Base-by-base conservation (phyloP, 2,888 invertebrate genomes). In the Azorinus chamasolen region DNA sequence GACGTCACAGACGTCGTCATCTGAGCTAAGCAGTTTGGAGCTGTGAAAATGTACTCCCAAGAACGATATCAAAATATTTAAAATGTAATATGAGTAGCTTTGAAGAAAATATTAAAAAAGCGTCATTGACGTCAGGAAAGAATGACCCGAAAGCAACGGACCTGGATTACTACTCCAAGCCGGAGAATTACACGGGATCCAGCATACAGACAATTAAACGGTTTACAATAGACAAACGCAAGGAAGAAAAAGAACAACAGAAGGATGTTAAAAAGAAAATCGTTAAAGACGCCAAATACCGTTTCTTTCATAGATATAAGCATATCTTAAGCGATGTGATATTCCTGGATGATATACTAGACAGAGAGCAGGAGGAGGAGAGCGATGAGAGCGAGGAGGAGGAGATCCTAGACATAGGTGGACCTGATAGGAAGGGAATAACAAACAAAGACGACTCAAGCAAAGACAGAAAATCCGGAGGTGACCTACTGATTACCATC, bases 231-330 rank as follows among this genome's bases (percentile, higher is more conserved):
- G 86, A 86, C 12, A 85, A 84, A 73, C 76, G 97, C 94, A 97
- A 97, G 87, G 95, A 96, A 27, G 84, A 91, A 94, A 95, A 93
- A 95, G 95, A 51, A 8, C 32, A 22, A 0, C 27, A 48, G 32
- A 20, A 22, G 1, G 18, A 51, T 1, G 66, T 74, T 24, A 74
- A 79, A 51, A 78, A 81, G 55, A 63, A 64, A 22, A 53, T 72
- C 6, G 50, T 78, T 2, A 80, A 79, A 57, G 83, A 79, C 45
- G 79, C 79, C 10, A 74, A 77, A 43, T 81, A 81, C 27, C 48
- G 74, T 32, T 81, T 81, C 62, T 81, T 81, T 27, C 53, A 77
- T 32, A 59, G 83, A 16, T 85, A 85, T 58, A 79, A 81, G 51
- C 83, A 85, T 51, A 69, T 85, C n/a, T 54, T 83, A 8, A 63